Evolutionary conservation across 2,113 vertebrate species (phyloP).

Genomic region (Haplochromis burtoni): DNA sequence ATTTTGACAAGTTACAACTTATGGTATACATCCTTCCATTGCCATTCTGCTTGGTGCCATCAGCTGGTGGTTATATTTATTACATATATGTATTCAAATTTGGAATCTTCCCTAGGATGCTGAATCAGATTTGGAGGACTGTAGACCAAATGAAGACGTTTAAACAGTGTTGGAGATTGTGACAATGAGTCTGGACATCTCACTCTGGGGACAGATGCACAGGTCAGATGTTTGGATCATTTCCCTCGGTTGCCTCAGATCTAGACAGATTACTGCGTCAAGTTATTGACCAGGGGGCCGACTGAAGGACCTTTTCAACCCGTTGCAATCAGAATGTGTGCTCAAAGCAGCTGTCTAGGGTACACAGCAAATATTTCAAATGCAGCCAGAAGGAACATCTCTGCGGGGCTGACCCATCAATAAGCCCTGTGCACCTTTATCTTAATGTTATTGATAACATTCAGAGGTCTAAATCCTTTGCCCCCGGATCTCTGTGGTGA

Average conservation of each 20-base stretch:
- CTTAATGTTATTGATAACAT: not conserved
- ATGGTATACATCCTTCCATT: not conserved
- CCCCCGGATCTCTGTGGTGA: not conserved
- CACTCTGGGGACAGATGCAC: not conserved
- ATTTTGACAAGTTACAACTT: not conserved
- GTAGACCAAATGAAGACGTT: not conserved
- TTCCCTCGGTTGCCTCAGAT: not conserved
- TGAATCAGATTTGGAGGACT: not conserved
- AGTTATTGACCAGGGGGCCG: constrained; percentile 2
- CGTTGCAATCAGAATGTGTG: constrained; percentile 9
- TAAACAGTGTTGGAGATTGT: not conserved
- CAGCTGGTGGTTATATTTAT: not conserved
- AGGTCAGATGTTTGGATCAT: not conserved
- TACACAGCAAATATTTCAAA: constrained; percentile 2
- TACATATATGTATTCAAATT: not conserved
- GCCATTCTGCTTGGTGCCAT: not conserved
- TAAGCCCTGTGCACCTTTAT: not conserved
- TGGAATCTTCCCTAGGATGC: not conserved
- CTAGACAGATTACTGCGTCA: not conserved
- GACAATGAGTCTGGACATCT: not conserved
- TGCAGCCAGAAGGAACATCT: not conserved
- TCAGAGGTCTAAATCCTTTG: not conserved
- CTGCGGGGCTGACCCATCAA: not conserved
- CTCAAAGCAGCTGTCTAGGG: not conserved
- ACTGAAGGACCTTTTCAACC: not conserved